A percentile compares a stretch with the other conserved stretches of the same genome.
Conservation (phyloP, 2,888 invertebrate species). For the Macroteleia sp. region DNA sequence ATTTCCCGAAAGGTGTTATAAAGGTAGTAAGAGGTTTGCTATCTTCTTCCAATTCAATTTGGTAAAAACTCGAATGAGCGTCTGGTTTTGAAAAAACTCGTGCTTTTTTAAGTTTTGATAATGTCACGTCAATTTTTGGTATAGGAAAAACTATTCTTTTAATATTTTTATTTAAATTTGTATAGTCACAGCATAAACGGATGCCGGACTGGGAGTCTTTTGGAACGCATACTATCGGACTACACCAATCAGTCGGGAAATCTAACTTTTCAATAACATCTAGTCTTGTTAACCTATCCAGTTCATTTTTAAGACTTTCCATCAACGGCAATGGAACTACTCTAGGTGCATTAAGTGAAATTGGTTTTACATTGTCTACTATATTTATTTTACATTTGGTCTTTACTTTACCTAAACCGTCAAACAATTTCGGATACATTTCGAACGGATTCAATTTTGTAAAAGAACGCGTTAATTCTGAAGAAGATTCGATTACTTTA, state of each 20-base stretch:
- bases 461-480: background rate
- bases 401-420: constrained; percentile 66
- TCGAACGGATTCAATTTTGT: background rate
- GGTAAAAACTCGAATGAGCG: constrained; percentile 60
- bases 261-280: constrained; percentile 71
- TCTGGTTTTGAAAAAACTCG: constrained; percentile 68
- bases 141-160: constrained; percentile 65
- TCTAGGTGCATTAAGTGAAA: constrained; percentile 5
- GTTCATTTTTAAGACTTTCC: constrained; percentile 71
- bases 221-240: constrained; percentile 1
- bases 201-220: constrained; percentile 59
- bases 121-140: constrained; percentile 67
- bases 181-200: constrained; percentile 71
- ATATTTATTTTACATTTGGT: constrained; percentile 52
- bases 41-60: constrained; percentile 44
- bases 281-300: constrained; percentile 67
- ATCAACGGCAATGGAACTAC: constrained; percentile 74
- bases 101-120: constrained; percentile 61
- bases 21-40: constrained; percentile 43
- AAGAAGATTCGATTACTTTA: too few species aligned
- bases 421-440: background rate
- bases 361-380: background rate
- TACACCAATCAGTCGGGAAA: constrained; percentile 66
- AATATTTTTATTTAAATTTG: constrained; percentile 69
- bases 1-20: constrained; percentile 50